These are phyloP conservation scores for Tromatobia lineatoria DNA, from an alignment of 2,888 invertebrate genomes.

Conservation along the genomic window DNA sequence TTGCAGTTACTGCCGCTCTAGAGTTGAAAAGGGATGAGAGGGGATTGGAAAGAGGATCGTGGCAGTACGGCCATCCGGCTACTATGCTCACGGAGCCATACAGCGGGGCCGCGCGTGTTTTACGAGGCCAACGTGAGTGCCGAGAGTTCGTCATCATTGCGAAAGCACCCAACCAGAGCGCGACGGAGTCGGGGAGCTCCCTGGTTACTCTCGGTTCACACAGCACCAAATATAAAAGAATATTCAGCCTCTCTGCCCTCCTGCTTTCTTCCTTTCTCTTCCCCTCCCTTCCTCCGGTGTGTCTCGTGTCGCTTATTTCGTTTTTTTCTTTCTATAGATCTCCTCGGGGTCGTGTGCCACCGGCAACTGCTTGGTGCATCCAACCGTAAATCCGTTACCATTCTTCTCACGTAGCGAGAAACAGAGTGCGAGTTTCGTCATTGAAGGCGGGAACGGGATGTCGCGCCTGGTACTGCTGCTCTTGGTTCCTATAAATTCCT, in stretches of 20 bases:
- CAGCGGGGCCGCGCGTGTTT: conserved; percentile 36
- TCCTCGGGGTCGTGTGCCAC: conserved; percentile 20
- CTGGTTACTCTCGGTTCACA: background rate
- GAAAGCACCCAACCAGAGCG: background rate
- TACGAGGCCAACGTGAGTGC: conserved; percentile 57
- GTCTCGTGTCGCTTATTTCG: conserved; percentile 57
- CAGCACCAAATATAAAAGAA: conserved; percentile 51
- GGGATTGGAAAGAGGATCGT: conserved; percentile 38
- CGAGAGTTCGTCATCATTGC: conserved; percentile 59
- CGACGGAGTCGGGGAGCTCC: conserved; percentile 8
- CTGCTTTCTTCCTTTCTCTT: conserved; percentile 40
- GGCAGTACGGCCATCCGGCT: conserved; percentile 14
- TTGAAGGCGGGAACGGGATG: conserved; percentile 47
- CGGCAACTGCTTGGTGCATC: conserved; percentile 27
- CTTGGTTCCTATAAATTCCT: background rate
- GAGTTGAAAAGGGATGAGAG: conserved; percentile 29
- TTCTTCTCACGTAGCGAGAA: conserved; percentile 59
- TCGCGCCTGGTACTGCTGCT: background rate
- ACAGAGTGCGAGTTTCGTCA: conserved; percentile 60
- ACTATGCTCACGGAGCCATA: conserved; percentile 15
- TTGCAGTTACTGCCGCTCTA: conserved; percentile 61
- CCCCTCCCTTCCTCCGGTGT: background rate
- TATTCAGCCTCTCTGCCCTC: conserved; percentile 40
- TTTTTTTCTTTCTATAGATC: conserved; percentile 62
- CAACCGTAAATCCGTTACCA: conserved; percentile 57